These are phyloP conservation scores for Drosophila atripex DNA, from an alignment of 2,888 invertebrate species.

Conservation along the genomic window DNA sequence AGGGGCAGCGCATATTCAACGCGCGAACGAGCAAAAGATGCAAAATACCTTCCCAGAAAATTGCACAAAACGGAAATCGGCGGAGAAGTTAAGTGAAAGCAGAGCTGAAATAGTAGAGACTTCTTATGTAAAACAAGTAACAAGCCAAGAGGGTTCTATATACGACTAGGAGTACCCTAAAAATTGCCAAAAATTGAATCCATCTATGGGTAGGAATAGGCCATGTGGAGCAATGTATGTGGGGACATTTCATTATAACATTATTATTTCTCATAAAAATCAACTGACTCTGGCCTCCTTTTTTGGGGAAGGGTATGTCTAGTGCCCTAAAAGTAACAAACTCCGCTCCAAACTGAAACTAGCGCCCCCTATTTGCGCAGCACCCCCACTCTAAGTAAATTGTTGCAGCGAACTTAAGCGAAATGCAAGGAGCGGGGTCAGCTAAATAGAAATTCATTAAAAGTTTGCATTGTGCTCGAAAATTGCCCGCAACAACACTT, in stretches of 20 bases:
- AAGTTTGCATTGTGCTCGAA: constrained; percentile 69
- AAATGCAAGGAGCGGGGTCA: constrained; percentile 53
- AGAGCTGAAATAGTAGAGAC: constrained; percentile 29
- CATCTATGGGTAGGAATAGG: neutral
- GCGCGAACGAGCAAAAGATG: constrained; percentile 67
- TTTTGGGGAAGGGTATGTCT: constrained; percentile 6
- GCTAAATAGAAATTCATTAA: constrained; percentile 70
- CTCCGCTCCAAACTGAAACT: constrained; percentile 46
- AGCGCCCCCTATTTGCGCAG: constrained; percentile 1
- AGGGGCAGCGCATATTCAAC: constrained; percentile 58
- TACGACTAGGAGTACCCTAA: neutral
- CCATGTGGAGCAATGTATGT: no score
- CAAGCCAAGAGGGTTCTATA: neutral
- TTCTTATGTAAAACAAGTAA: constrained; percentile 7
- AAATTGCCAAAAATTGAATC: no score
- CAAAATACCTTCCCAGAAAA: constrained; percentile 72
- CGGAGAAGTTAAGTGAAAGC: constrained; percentile 47
- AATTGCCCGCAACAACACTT: constrained; percentile 45
- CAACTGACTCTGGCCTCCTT: neutral
- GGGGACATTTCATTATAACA: no score
- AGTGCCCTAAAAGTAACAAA: constrained; percentile 52
- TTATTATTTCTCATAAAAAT: neutral
- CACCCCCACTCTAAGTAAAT: constrained; percentile 21
- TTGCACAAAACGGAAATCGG: constrained; percentile 47
- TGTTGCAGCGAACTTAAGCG: constrained; percentile 63